These are phyloP conservation scores for Oreonectes daqikongensis DNA, from an alignment of 2,797 vertebrate genomes.

Conservation along the genomic window DNA sequence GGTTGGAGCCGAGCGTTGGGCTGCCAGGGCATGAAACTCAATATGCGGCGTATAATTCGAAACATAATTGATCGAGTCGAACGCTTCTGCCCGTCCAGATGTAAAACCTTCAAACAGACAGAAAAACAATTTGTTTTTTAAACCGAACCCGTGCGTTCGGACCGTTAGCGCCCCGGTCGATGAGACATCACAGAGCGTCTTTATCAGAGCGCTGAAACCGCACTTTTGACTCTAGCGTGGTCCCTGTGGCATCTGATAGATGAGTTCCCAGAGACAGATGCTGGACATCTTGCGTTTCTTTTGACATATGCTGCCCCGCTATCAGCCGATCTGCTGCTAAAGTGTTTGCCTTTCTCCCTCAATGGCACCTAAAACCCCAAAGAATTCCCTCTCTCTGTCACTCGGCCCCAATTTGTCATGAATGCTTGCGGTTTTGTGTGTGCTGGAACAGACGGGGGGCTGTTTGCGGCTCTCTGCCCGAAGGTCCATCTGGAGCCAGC, in stretches of 20 bases:
- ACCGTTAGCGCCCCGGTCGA: not conserved
- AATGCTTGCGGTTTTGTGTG: conserved; percentile 48
- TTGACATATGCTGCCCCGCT: conserved; percentile 45
- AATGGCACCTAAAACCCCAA: conserved; percentile 60
- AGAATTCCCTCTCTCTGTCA: conserved; percentile 59
- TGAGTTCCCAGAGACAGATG: conserved; percentile 57
- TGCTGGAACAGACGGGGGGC: conserved; percentile 34
- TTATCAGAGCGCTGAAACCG: conserved; percentile 44
- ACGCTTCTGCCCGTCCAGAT: not conserved
- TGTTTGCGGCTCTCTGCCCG: conserved; percentile 55
- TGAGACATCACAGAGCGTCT: conserved; percentile 36
- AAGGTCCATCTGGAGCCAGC: conserved; percentile 68
- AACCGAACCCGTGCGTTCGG: not conserved
- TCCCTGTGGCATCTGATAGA: conserved; percentile 46
- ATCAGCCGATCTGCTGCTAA: conserved; percentile 57
- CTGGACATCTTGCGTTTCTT: conserved; percentile 51
- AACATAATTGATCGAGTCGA: not conserved
- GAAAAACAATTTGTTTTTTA: not conserved
- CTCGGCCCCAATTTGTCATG: conserved; percentile 69
- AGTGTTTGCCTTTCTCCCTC: conserved; percentile 62
- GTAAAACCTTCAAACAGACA: not conserved
- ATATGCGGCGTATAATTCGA: not conserved
- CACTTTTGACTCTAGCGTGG: conserved; percentile 34
- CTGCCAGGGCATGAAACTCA: not conserved
- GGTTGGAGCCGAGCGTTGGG: not conserved